A percentile compares a stretch with the other conserved stretches of the same genome.
Conservation (phyloP, 2,888 invertebrate species). For the Unio pictorum region DNA sequence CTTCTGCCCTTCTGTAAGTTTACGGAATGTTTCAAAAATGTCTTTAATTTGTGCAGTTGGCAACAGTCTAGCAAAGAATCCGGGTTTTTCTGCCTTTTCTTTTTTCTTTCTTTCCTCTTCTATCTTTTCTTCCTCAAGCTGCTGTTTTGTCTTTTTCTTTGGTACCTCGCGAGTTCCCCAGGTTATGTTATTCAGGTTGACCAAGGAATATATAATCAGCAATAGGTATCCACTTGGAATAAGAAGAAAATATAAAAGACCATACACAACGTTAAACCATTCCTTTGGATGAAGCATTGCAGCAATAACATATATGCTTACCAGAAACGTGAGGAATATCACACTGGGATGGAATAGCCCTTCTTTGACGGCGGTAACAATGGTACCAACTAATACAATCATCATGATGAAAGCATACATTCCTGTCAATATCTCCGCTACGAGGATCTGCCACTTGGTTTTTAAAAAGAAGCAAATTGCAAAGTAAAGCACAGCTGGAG, state of each 20-base stretch:
- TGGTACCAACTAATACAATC: conserved; percentile 63
- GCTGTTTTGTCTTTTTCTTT: too few relatives aligned
- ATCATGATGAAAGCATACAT: conserved; percentile 66
- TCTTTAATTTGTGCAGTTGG: too few relatives aligned
- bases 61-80: too few relatives aligned
- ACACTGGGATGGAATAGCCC: conserved; percentile 64
- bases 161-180: conserved; percentile 57
- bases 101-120: too few relatives aligned
- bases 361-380: conserved; percentile 48
- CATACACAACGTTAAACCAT: conserved; percentile 58
- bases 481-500: conserved; percentile 56
- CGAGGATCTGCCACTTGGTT: conserved; percentile 53
- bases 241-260: conserved; percentile 62
- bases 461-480: conserved; percentile 56
- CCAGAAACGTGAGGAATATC: conserved; percentile 57
- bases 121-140: too few relatives aligned
- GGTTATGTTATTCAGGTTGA: conserved; percentile 64
- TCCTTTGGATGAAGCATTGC: conserved; percentile 65
- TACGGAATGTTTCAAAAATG: too few relatives aligned
- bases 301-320: conserved; percentile 56
- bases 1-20: conserved; percentile 14
- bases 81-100: too few relatives aligned
- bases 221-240: conserved; percentile 68
- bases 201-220: conserved; percentile 66
- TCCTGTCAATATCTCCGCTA: conserved; percentile 61